Conservation (phyloP, 2,888 invertebrate genomes). For the Cryptops parisi region DNA sequence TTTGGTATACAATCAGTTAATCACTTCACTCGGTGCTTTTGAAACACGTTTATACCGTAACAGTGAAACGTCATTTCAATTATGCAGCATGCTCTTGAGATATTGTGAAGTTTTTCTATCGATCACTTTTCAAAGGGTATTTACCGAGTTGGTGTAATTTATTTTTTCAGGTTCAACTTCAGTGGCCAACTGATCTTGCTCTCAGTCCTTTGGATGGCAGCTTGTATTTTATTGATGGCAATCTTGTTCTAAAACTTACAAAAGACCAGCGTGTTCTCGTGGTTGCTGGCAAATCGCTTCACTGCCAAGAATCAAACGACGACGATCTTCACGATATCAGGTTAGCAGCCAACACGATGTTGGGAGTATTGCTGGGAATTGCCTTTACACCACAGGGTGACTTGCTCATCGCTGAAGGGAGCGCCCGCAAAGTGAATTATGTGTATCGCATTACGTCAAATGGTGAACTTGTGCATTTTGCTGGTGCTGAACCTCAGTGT, state of each 20-base stretch:
- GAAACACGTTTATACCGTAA: too few species aligned
- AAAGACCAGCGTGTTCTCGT: constrained; percentile 39
- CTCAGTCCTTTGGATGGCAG: constrained; percentile 90
- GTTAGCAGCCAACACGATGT: constrained; percentile 74
- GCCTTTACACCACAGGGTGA: constrained; percentile 85
- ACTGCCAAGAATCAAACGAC: constrained; percentile 48
- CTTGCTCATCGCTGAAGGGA: constrained; percentile 87
- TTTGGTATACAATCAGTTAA: too few species aligned
- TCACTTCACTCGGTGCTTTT: too few species aligned
- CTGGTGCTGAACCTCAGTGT: constrained; percentile 81
- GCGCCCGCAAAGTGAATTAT: constrained; percentile 84
- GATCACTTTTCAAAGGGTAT: too few species aligned
- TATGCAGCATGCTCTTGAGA: too few species aligned
- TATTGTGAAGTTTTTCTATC: too few species aligned
- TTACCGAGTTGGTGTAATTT: too few species aligned
- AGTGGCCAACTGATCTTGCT: constrained; percentile 92
- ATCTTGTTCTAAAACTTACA: constrained; percentile 30
- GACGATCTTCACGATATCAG: constrained; percentile 66
- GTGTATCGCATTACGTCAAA: constrained; percentile 82
- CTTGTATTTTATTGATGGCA: constrained; percentile 89
- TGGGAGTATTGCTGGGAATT: constrained; percentile 85
- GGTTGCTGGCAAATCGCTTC: constrained; percentile 81
- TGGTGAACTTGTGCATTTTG: constrained; percentile 82
- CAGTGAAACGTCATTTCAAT: too few species aligned
- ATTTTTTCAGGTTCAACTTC: constrained; percentile 32